These are phyloP conservation scores for Habropoda laboriosa DNA, from an alignment of 1,140 invertebrate genomes.

Conservation along the genomic window DNA sequence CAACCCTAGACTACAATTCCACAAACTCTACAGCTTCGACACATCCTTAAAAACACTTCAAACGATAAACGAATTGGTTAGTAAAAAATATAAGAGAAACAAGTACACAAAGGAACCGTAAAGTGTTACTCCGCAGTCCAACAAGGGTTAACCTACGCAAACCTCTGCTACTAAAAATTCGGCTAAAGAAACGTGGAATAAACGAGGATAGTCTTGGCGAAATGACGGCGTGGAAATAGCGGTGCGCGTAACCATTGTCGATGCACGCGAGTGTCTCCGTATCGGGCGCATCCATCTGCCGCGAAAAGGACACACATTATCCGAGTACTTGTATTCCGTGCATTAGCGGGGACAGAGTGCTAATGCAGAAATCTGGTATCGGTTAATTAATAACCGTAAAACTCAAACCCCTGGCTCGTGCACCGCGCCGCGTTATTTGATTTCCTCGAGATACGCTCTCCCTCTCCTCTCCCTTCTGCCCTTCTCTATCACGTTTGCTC, in stretches of 20 bases:
- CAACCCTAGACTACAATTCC: too few relatives aligned
- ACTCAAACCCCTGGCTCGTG: conserved; percentile 69
- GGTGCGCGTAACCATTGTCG: conserved; percentile 49
- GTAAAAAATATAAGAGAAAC: too few relatives aligned
- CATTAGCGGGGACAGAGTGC: conserved; percentile 71
- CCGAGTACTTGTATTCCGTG: conserved; percentile 68
- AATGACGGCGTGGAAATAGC: conserved; percentile 8
- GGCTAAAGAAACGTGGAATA: too few relatives aligned
- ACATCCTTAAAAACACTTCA: too few relatives aligned
- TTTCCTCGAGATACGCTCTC: conserved; percentile 60
- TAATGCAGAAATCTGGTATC: conserved; percentile 78
- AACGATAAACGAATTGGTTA: too few relatives aligned
- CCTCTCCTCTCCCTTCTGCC: neutral
- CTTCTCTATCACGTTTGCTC: neutral
- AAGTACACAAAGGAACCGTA: too few relatives aligned
- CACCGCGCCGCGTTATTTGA: conserved; percentile 65
- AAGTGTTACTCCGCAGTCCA: too few relatives aligned
- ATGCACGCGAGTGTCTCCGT: conserved; percentile 60
- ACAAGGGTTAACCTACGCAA: too few relatives aligned
- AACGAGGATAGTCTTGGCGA: neutral
- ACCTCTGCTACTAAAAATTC: too few relatives aligned
- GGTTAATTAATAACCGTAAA: conserved; percentile 78
- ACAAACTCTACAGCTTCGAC: too few relatives aligned
- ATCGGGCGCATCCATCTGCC: conserved; percentile 64
- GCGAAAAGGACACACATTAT: conserved; percentile 68